phyloP scores from a whole-genome alignment of 2,797 vertebrate genomes.

The Enteromius unitaeniatus region DNA sequence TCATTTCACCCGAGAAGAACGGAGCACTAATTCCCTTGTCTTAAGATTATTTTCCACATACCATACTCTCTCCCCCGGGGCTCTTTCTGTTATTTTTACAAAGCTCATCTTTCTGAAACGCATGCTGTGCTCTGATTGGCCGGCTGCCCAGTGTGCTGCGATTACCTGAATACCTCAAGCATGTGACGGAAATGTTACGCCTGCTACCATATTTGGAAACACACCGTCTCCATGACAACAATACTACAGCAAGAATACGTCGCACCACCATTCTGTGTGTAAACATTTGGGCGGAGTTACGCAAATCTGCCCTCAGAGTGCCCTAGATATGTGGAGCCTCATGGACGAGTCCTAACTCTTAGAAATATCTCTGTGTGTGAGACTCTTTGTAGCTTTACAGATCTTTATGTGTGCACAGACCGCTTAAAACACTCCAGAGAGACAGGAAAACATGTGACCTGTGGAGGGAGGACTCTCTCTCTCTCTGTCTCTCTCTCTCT shows the following conservation, averaged over 20 bases:
- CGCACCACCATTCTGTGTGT: too few relatives aligned
- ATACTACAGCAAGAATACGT: not conserved
- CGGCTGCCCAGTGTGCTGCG: not conserved
- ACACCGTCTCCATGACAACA: not conserved
- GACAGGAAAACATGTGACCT: not conserved
- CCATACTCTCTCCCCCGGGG: too few relatives aligned
- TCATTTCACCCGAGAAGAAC: not conserved
- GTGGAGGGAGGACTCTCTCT: not conserved
- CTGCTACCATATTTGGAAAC: not conserved
- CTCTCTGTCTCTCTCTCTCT: not conserved
- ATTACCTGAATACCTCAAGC: not conserved
- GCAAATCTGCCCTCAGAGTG: not conserved
- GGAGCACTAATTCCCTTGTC: not conserved
- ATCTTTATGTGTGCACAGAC: not conserved
- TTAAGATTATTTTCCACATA: not conserved
- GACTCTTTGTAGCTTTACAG: not conserved
- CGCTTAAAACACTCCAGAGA: not conserved
- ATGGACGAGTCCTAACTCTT: not conserved
- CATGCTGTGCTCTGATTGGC: not conserved
- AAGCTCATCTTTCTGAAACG: not conserved
- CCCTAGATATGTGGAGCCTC: not conserved
- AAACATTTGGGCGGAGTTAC: not conserved
- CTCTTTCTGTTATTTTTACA: not conserved
- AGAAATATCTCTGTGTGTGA: not conserved
- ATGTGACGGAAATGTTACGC: not conserved